Evolutionary conservation across 1,140 invertebrate species (phyloP), one percentile per base, ranked within the genome.

Genomic region (Physella acuta): DNA sequence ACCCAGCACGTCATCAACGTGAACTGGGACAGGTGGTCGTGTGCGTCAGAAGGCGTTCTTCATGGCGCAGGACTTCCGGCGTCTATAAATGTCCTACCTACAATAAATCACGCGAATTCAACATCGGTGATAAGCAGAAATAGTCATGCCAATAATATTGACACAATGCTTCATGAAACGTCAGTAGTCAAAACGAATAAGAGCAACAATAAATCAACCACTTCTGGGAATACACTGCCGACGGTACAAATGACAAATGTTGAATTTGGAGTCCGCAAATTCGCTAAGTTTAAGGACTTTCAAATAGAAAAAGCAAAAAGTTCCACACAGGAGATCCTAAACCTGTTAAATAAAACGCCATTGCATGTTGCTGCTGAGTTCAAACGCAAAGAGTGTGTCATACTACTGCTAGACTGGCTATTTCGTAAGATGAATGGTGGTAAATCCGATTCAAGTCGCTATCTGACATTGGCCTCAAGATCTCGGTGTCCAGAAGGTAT

Each of bases 371-470:
- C 64, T 3, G 51, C 64, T 1, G 44, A 67, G n/a, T 34, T 33
- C 14, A 36, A 36, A n/a, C 53, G 37, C 39, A n/a, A 36, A 1
- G 64, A 67, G 26, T 67, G 64, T 28, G 64, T 67, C n/a, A n/a
- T 56, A 28, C 28, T 36, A n/a, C 28, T 67, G 3, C 53, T 67
- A 37, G 53, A 58, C 0, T 16, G 20, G 17, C 30, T 67, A 11
- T 26, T 56, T 2, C n/a, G 55, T 30, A 67, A 67, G 64, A 37
- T 26, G n/a, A 14, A 55, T 17, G 52, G 30, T 26, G 16, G 1
- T 8, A 51, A 52, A 14, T 30, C 20, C 28, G 30, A n/a, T n/a
- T n/a, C 44, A 0, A 55, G 58, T 8, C 52, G 58, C 3, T 33
- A 51, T 28, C 37, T 67, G 2, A 56, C 64, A 2, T 28, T 67